These are phyloP conservation scores for Tuta absoluta DNA, from an alignment of 2,888 invertebrate species.

Conservation along the genomic window DNA sequence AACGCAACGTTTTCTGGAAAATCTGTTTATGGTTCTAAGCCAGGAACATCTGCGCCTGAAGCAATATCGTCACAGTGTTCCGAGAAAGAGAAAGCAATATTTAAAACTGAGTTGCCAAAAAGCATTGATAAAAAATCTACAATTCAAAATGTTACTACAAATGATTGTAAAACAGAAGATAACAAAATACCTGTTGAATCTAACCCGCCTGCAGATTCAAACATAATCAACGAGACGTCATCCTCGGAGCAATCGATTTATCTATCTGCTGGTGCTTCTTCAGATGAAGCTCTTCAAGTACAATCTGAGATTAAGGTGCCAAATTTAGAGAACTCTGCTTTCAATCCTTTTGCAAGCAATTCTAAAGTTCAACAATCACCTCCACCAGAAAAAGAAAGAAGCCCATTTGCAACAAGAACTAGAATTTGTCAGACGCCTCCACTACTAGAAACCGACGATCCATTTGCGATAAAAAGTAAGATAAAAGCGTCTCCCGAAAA, in stretches of 20 bases:
- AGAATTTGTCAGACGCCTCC: conserved; percentile 56
- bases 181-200: background rate
- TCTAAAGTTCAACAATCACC: conserved; percentile 57
- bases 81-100: background rate
- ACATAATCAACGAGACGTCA: conserved; percentile 42
- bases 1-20: conserved; percentile 46
- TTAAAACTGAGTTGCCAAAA: background rate
- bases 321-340: conserved; percentile 64
- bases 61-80: background rate
- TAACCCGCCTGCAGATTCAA: background rate
- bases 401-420: conserved; percentile 61
- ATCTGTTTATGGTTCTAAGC: conserved; percentile 16
- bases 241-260: conserved; percentile 59
- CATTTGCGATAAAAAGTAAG: conserved; percentile 42
- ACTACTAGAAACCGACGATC: conserved; percentile 39
- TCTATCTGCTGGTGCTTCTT: conserved; percentile 51
- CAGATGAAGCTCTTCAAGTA: conserved; percentile 46
- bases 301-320: conserved; percentile 69
- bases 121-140: background rate
- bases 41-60: background rate
- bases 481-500: conserved; percentile 38
- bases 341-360: conserved; percentile 65
- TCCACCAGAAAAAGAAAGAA: conserved; percentile 51
- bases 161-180: background rate
- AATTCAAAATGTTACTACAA: background rate